These are phyloP conservation scores for Hyaena hyaena DNA, from an alignment of 2,113 vertebrate species.

Conservation along the genomic window DNA sequence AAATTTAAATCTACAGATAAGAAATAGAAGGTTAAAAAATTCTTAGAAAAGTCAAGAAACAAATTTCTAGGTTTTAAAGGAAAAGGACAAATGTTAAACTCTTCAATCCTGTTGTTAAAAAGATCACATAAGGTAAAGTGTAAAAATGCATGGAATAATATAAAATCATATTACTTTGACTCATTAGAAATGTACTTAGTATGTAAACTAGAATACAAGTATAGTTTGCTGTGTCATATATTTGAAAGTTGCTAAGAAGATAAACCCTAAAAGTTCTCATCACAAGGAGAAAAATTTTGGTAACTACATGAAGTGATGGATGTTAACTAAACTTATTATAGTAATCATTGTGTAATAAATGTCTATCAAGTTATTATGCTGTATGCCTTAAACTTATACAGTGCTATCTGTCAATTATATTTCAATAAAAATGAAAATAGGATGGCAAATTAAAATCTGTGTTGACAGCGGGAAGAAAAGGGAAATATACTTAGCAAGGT, in stretches of 20 bases:
- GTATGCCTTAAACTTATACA: not conserved
- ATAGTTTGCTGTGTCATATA: not conserved
- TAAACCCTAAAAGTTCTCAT: not conserved
- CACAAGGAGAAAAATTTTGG: not conserved
- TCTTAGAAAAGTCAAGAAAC: slow-evolving; percentile 38
- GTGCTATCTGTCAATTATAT: not conserved
- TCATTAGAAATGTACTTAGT: slow-evolving; percentile 41
- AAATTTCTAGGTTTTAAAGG: slow-evolving; percentile 10
- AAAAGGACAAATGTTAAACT: not conserved
- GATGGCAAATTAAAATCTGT: slow-evolving; percentile 18
- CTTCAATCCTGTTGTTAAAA: not conserved
- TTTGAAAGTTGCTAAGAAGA: not conserved
- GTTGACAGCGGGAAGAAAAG: not conserved
- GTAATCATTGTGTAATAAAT: not conserved
- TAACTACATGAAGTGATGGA: not conserved
- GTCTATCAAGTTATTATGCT: not conserved
- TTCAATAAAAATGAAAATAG: not conserved
- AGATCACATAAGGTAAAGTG: not conserved
- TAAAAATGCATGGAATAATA: not conserved
- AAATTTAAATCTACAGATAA: slow-evolving; percentile 32
- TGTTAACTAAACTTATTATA: slow-evolving; percentile 12
- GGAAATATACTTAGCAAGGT: slow-evolving; percentile 10
- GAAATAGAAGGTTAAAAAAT: slow-evolving; percentile 9
- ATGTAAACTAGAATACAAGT: not conserved
- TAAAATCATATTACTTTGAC: slow-evolving; percentile 19